phyloP scores from a whole-genome alignment of 2,113 vertebrate species.

The Beaufortia kweichowensis region DNA sequence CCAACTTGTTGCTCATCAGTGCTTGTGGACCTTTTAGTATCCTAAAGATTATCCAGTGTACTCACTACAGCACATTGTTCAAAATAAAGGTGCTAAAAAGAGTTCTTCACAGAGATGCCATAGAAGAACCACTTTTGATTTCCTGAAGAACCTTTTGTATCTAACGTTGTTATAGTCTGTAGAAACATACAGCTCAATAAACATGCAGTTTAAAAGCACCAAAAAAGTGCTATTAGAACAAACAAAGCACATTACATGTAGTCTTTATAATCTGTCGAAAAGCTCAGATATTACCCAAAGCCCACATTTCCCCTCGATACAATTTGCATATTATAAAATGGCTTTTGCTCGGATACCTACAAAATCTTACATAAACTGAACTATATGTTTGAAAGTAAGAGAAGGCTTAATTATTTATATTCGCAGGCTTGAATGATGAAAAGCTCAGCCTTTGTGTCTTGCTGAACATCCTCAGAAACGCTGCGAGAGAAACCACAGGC shows the following conservation, averaged over 20 bases:
- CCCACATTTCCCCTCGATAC: background rate
- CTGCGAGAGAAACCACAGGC: constrained; percentile 71
- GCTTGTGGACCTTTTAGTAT: too few relatives aligned
- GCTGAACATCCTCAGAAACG: constrained; percentile 71
- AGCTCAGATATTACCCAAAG: background rate
- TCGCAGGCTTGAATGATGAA: constrained; percentile 69
- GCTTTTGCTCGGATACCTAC: background rate
- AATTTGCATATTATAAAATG: constrained; percentile 10
- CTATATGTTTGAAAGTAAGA: constrained; percentile 41
- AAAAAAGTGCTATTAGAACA: background rate
- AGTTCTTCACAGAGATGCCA: too few relatives aligned
- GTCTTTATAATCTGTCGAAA: background rate
- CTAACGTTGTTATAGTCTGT: too few relatives aligned
- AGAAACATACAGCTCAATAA: too few relatives aligned
- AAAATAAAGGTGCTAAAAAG: too few relatives aligned
- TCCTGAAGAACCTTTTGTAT: too few relatives aligned
- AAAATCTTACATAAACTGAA: constrained; percentile 15
- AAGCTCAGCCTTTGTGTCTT: constrained; percentile 75
- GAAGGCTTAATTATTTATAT: constrained; percentile 69
- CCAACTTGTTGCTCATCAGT: too few relatives aligned
- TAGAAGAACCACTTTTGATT: too few relatives aligned
- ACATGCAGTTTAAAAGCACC: too few relatives aligned
- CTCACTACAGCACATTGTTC: too few relatives aligned
- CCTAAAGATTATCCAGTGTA: too few relatives aligned
- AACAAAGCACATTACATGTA: background rate